Percentiles rank a stretch among this genome's conserved stretches.
These are phyloP conservation scores for Eospalax fontanierii DNA, from an alignment of 2,797 vertebrate genomes.

Conservation along the genomic window DNA sequence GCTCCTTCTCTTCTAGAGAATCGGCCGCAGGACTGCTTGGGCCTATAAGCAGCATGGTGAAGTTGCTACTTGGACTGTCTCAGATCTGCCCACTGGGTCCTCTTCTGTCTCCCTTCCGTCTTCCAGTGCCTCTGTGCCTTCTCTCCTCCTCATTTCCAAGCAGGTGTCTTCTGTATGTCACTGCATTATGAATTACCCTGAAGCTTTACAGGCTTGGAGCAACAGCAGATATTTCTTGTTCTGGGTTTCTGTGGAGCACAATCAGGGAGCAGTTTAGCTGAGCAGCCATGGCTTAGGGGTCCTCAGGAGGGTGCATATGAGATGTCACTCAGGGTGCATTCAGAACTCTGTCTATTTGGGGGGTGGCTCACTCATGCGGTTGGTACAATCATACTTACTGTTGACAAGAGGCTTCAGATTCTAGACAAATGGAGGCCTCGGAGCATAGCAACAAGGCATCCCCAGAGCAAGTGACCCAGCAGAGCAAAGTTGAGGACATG, in stretches of 20 bases:
- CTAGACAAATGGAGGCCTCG: not conserved
- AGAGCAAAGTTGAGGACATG: not conserved
- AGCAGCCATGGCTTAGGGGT: not conserved
- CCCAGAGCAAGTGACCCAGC: not conserved
- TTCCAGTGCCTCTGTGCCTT: not conserved
- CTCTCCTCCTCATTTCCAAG: not conserved
- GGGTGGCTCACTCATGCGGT: not conserved
- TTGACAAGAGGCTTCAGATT: not conserved
- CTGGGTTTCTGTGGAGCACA: not conserved
- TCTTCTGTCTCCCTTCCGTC: not conserved
- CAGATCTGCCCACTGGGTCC: not conserved
- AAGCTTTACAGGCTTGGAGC: not conserved
- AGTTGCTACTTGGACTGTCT: not conserved
- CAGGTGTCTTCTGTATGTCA: not conserved
- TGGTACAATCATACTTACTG: not conserved
- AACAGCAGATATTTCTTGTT: slow-evolving; percentile 8
- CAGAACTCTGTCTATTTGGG: not conserved
- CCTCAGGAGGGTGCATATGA: not conserved
- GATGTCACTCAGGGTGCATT: not conserved
- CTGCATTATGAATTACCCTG: not conserved
- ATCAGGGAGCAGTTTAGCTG: not conserved
- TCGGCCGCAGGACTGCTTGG: not conserved
- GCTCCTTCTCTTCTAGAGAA: slow-evolving; percentile 37
- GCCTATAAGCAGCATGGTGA: not conserved
- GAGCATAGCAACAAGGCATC: not conserved